Evolutionary conservation across 2,888 invertebrate species (phyloP).

Genomic region (Stenolophus ochropezus): DNA sequence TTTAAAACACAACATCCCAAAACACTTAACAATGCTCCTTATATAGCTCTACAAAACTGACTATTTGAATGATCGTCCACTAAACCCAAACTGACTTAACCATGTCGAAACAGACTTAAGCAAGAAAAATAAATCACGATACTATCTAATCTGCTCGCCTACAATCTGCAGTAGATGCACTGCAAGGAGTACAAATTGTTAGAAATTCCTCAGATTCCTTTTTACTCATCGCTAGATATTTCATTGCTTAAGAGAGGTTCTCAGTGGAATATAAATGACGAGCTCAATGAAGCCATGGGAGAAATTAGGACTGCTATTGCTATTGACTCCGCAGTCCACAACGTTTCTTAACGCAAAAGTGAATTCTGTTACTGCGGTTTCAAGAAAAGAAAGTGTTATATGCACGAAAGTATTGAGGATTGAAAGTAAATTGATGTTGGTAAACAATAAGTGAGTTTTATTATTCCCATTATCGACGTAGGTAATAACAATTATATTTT

Average conservation of each 20-base stretch:
- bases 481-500: background rate
- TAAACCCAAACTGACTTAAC: background rate
- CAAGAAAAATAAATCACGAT: conserved; percentile 14
- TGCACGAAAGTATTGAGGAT: conserved; percentile 16
- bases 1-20: conserved; percentile 17
- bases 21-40: conserved; percentile 8
- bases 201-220: conserved; percentile 13
- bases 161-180: conserved; percentile 1
- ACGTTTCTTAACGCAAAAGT: conserved; percentile 11
- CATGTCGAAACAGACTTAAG: conserved; percentile 16
- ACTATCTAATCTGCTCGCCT: background rate
- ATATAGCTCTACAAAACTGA: background rate
- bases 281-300: background rate
- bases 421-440: conserved; percentile 24
- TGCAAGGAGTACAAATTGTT: background rate
- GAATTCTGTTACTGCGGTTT: background rate
- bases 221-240: background rate
- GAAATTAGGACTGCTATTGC: conserved; percentile 23
- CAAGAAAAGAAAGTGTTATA: conserved; percentile 26
- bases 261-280: conserved; percentile 2
- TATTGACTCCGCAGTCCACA: no score
- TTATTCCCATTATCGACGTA: background rate
- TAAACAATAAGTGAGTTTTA: conserved; percentile 26
- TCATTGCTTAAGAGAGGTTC: conserved; percentile 15
- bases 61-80: background rate